phyloP scores from a whole-genome alignment of 2,797 vertebrate species.

The Loriculus beryllinus region DNA sequence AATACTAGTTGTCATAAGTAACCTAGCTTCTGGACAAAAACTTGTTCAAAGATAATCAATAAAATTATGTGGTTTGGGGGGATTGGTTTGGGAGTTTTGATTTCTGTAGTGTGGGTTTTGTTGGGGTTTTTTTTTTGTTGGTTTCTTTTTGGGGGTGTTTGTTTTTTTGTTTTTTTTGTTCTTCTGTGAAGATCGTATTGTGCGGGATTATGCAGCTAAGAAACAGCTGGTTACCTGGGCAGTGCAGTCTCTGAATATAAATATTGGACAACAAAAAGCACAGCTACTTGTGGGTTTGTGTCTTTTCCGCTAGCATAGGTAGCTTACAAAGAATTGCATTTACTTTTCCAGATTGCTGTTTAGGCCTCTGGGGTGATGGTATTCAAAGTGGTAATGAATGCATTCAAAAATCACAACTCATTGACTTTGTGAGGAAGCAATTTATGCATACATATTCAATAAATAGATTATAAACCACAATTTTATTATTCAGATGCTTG shows the following conservation, averaged over 20 bases:
- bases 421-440: background rate
- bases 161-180: background rate
- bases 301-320: background rate
- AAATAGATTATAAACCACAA: background rate
- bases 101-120: background rate
- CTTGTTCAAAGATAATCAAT: background rate
- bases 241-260: background rate
- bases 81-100: accelerated
- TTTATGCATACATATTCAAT: background rate
- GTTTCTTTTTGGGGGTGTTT: background rate
- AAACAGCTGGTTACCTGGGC: background rate
- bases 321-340: background rate
- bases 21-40: background rate
- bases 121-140: too few species aligned
- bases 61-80: accelerated
- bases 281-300: background rate
- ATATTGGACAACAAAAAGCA: background rate
- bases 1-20: background rate
- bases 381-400: background rate
- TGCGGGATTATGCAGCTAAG: background rate
- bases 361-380: background rate
- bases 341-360: slow-evolving; percentile 1
- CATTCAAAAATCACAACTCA: background rate
- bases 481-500: background rate
- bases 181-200: background rate